phyloP scores from a whole-genome alignment of 2,888 invertebrate genomes.

The Acanthosepion pharaonis region DNA sequence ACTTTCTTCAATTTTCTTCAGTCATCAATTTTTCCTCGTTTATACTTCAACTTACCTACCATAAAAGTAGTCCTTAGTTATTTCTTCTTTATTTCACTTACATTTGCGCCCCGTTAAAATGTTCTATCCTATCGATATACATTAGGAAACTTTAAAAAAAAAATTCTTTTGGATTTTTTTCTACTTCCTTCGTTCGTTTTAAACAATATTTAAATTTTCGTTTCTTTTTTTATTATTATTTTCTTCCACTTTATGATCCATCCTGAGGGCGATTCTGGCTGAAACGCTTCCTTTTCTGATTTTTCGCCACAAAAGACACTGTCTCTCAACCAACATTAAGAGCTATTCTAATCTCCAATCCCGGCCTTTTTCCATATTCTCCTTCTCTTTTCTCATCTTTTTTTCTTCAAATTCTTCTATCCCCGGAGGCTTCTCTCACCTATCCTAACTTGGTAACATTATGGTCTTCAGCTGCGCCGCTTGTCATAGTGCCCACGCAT shows the following conservation, averaged over 20 bases:
- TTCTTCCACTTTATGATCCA: not conserved
- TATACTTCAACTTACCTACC: too few relatives aligned
- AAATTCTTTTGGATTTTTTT: not conserved
- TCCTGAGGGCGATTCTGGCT: not conserved
- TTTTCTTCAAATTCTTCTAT: not conserved
- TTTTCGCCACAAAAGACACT: not conserved
- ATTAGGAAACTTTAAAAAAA: too few relatives aligned
- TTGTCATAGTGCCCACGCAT: not conserved
- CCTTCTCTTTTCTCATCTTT: not conserved
- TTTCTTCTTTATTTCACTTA: not conserved
- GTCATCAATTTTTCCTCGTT: not conserved
- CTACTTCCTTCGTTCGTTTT: not conserved
- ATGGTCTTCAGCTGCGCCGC: conserved; percentile 33
- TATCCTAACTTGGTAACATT: not conserved
- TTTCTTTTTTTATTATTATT: not conserved
- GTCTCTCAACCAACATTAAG: not conserved
- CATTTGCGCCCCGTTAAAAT: not conserved
- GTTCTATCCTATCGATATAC: not conserved
- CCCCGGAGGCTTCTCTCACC: not conserved
- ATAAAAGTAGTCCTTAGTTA: too few relatives aligned
- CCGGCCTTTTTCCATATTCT: not conserved
- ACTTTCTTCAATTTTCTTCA: too few relatives aligned
- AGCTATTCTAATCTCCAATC: not conserved
- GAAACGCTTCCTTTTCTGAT: not conserved
- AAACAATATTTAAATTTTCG: not conserved